phyloP scores from a whole-genome alignment of 2,888 invertebrate genomes.

The Tetragnatha montana region DNA sequence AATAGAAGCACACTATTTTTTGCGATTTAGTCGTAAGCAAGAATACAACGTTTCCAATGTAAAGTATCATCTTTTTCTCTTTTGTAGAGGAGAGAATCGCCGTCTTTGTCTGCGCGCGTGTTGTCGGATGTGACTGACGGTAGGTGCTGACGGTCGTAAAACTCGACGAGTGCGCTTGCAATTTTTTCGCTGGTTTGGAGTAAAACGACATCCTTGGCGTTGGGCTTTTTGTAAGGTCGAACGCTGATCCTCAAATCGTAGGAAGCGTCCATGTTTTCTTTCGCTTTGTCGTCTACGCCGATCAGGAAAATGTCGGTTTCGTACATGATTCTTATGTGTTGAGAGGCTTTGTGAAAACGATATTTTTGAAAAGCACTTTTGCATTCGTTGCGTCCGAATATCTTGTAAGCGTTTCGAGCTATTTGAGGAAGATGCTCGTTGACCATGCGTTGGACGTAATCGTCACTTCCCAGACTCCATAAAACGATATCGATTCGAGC shows the following conservation, averaged over 20 bases:
- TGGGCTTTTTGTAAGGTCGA: neutral
- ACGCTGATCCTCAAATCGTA: slow-evolving; percentile 8
- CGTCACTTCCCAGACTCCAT: slow-evolving; percentile 4
- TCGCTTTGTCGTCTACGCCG: slow-evolving; percentile 10
- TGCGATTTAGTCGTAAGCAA: no score
- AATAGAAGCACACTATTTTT: no score
- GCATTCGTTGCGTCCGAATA: slow-evolving; percentile 19
- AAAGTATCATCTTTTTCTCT: no score
- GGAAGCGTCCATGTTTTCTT: slow-evolving; percentile 9
- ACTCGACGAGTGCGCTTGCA: neutral
- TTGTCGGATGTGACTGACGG: no score
- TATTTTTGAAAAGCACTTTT: neutral
- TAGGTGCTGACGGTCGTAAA: neutral
- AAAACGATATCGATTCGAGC: neutral
- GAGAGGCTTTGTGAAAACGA: neutral
- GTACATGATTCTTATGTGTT: slow-evolving; percentile 12
- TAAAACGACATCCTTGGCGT: neutral
- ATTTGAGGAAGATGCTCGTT: neutral
- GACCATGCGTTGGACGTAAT: neutral
- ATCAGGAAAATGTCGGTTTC: slow-evolving; percentile 1
- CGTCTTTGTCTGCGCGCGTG: no score
- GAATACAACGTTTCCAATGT: no score
- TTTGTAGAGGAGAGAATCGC: no score
- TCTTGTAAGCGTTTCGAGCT: neutral
- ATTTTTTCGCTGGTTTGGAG: neutral